Percentiles rank a stretch among this genome's conserved stretches.
Evolutionary conservation across 2,888 invertebrate genomes (phyloP).

Genomic region (Perdita meconis): DNA sequence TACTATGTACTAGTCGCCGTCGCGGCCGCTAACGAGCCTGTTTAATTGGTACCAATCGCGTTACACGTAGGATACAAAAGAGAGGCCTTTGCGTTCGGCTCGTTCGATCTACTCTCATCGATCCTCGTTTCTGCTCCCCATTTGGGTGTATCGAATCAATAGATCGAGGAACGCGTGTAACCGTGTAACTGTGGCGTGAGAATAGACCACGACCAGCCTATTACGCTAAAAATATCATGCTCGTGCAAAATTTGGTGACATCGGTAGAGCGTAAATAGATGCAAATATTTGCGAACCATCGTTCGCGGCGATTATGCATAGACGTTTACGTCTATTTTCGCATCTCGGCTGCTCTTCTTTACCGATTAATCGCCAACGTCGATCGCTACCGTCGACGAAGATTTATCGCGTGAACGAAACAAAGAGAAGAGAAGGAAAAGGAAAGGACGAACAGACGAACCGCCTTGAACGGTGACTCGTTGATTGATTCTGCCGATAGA

Average conservation of each 20-base stretch:
- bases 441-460: too few relatives aligned
- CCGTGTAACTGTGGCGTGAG: conserved; percentile 1
- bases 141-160: too few relatives aligned
- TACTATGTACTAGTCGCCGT: conserved; percentile 17
- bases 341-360: not conserved
- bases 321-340: conserved; percentile 25
- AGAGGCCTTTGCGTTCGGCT: conserved; percentile 28
- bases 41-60: conserved; percentile 55
- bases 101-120: conserved; percentile 28
- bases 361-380: conserved; percentile 33
- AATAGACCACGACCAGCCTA: conserved; percentile 31
- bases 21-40: conserved; percentile 33
- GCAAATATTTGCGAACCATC: conserved; percentile 44
- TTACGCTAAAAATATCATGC: conserved; percentile 43
- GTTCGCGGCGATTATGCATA: conserved; percentile 28
- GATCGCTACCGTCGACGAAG: conserved; percentile 3
- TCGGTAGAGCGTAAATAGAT: conserved; percentile 36
- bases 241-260: conserved; percentile 45
- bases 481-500: not conserved
- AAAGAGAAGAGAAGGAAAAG: not conserved
- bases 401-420: conserved; percentile 7
- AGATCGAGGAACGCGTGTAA: too few relatives aligned
- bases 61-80: conserved; percentile 25
- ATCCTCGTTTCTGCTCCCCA: conserved; percentile 40
- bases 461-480: not conserved